A percentile compares a stretch with the other conserved stretches of the same genome.
These are phyloP conservation scores for Barbus barbus DNA, from an alignment of 2,113 vertebrate species.

Conservation along the genomic window DNA sequence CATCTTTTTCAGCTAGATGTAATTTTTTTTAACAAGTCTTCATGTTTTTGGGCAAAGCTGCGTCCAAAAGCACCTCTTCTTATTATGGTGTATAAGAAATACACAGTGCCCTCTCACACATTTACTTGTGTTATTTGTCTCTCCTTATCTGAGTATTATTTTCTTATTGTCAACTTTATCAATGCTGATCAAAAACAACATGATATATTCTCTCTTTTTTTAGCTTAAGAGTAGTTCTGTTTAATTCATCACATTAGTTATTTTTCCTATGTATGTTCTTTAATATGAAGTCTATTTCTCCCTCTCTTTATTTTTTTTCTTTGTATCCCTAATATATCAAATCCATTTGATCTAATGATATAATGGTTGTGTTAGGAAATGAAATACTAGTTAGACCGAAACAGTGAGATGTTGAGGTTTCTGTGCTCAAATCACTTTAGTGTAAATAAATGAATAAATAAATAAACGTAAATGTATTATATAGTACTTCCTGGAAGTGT, in stretches of 20 bases:
- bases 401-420: background rate
- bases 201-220: background rate
- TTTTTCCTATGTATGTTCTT: background rate
- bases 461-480: constrained; percentile 5
- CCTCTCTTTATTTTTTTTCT: background rate
- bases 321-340: background rate
- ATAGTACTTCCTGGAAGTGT: background rate
- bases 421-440: constrained; percentile 44
- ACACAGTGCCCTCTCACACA: constrained; percentile 24
- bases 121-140: background rate
- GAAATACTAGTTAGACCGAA: background rate
- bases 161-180: background rate
- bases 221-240: background rate
- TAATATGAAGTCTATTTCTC: background rate
- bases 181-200: background rate
- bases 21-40: constrained; percentile 32
- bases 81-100: constrained; percentile 15
- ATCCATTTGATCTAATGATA: background rate
- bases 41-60: constrained; percentile 57
- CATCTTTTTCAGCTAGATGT: background rate
- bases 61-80: constrained; percentile 60
- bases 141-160: background rate
- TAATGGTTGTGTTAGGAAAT: background rate
- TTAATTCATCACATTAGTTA: background rate
- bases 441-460: constrained; percentile 43